Base-by-base conservation (phyloP, 2,888 invertebrate genomes). In the Allygus modestus region DNA sequence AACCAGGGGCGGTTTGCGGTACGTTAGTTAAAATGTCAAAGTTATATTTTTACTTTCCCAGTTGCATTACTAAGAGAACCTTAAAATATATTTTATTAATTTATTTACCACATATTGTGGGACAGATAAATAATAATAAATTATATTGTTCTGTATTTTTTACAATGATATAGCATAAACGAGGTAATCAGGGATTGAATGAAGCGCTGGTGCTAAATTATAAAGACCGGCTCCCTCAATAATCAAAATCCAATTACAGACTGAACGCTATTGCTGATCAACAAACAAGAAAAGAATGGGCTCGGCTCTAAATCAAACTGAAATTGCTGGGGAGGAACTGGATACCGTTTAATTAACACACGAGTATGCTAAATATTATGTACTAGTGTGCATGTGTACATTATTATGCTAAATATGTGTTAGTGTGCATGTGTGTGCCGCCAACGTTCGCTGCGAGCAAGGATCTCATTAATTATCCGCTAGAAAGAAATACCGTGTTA, bases 231-330 rank as follows among this genome's bases (percentile, higher is more conserved):
- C 65, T 26, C 65, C 26, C 65, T 54, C 65, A 65, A 65, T 65
- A 65, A 65, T 65, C 65, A 65, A 65, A 31, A 65, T 31, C 28
- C 31, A 65, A 65, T 65, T 65, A 65, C 17, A 28, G 65, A 31
- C 65, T 31, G 65, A 28, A 65, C 65, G 65, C 65, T 15, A 65
- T 31, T 15, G 31, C 31, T 15, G 65, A 65, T 65, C 65, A 31
- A 65, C 31, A 26, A 31, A 31, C 65, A 65, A 54, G 54, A 54
- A 54, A 65, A 65, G 65, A 65, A 65, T 65, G 26, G 65, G 65
- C 20, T 23, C 28, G 65, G 65, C 65, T 65, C 15, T 65, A 65
- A 28, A 65, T 65, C 65, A 65, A 54, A 65, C 28, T 31, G 65
- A 17, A 65, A 65, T 28, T 17, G 65, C 15, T 31, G 17, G 65